Base-by-base conservation (phyloP, 2,113 vertebrate species). In the Oncorhynchus clarkii region DNA sequence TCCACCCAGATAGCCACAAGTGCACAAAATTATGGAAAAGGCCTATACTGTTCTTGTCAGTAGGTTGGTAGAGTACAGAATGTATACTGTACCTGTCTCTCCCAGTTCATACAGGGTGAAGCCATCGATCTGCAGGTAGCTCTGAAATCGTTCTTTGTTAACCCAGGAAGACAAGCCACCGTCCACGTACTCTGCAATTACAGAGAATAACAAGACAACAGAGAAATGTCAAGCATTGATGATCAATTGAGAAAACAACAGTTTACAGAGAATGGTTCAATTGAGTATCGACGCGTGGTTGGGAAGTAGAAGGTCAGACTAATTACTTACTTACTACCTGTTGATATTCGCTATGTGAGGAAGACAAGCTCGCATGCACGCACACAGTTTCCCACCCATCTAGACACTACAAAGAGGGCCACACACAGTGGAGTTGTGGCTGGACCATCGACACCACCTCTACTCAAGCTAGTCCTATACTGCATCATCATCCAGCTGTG, bases 61-160 rank as follows among this genome's bases (percentile, higher is more conserved):
- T 14, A 6, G 18, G 18, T 12, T 14, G 45, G 16, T 13, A 4
- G 34, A 12, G 11, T 70, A 13, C n/a, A 69, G 29, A 24, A 14
- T 48, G 69, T 31, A 59, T 29, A 31, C 27, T 11, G 26, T 22
- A 99, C 98, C 98, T 84, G 97, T 99, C 79, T 99, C 97, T 87
- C 96, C 96, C 13, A 99, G 95, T 85, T 99, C 98, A 82, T 99
- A 99, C 0, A 99, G 84, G 0, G 95, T 96, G 82, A 98, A 99
- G 45, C 97, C 97, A 72, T 99, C 97, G 67, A 99, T 90, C 5
- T 93, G 88, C 72, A 99, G 95, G 78, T 98, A 99, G 24, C 93
- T 94, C 88, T 96, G 96, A 92, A 99, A 99, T 62, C 97, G 95
- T 85, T 99, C 98, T 75, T 94, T 95, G 13, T 94, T 98, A 84